phyloP scores from a whole-genome alignment of 1,140 invertebrate genomes.

The Pogonomyrmex californicus region DNA sequence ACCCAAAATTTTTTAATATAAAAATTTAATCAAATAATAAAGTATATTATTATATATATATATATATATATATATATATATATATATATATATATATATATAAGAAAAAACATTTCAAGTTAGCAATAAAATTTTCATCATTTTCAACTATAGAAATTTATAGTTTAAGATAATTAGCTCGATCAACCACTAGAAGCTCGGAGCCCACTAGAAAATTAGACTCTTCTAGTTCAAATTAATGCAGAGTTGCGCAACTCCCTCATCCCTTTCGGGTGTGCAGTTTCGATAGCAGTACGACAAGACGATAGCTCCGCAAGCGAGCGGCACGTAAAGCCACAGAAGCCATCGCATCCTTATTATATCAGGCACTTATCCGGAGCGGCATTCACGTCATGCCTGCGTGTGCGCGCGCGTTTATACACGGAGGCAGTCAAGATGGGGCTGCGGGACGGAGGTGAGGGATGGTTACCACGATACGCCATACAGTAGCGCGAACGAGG shows the following conservation, averaged over 20 bases:
- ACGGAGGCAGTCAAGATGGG: slow-evolving; percentile 45
- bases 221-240: slow-evolving; percentile 40
- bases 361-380: slow-evolving; percentile 66
- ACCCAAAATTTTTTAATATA: background rate
- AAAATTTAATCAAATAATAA: background rate
- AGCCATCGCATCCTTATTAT: slow-evolving; percentile 68
- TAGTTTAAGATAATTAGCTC: slow-evolving; percentile 35
- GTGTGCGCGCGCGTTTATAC: slow-evolving; percentile 61
- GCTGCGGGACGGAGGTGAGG: slow-evolving; percentile 61
- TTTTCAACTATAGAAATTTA: slow-evolving; percentile 19
- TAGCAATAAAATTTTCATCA: too few relatives aligned
- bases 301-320: slow-evolving; percentile 45
- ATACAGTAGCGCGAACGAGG: slow-evolving; percentile 9
- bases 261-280: slow-evolving; percentile 17
- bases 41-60: background rate
- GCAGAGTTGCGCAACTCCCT: background rate
- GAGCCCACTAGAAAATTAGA: background rate
- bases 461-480: slow-evolving; percentile 73
- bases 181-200: too few relatives aligned
- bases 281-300: slow-evolving; percentile 61
- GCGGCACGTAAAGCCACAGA: slow-evolving; percentile 60
- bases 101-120: too few relatives aligned
- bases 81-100: too few relatives aligned
- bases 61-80: too few relatives aligned
- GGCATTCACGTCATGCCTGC: slow-evolving; percentile 69